Conservation (phyloP, 2,888 invertebrate species). For the Lottia scabra region DNA sequence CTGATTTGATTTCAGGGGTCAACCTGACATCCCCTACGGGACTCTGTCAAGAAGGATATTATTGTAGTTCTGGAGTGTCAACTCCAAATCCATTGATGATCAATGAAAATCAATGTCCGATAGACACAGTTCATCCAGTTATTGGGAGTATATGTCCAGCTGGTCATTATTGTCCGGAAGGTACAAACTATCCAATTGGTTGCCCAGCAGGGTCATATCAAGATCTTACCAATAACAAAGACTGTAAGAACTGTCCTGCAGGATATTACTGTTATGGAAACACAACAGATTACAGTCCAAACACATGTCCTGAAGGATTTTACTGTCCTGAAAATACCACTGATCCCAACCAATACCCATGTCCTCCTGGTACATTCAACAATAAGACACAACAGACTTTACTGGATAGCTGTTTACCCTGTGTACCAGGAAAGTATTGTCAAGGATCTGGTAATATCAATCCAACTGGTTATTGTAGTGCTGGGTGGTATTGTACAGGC, state of each 20-base stretch:
- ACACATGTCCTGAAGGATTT: slow-evolving; percentile 58
- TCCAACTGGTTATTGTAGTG: slow-evolving; percentile 55
- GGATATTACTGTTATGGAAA: slow-evolving; percentile 63
- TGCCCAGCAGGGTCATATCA: slow-evolving; percentile 65
- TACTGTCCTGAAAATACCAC: slow-evolving; percentile 57
- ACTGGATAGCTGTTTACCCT: slow-evolving; percentile 43
- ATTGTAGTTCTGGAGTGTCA: slow-evolving; percentile 57
- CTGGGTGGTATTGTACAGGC: slow-evolving; percentile 61
- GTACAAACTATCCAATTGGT: slow-evolving; percentile 57
- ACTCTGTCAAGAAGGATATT: slow-evolving; percentile 53
- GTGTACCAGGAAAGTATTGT: slow-evolving; percentile 59
- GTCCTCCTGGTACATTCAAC: slow-evolving; percentile 59
- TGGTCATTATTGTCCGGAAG: slow-evolving; percentile 59
- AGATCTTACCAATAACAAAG: slow-evolving; percentile 53
- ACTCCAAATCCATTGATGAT: slow-evolving; percentile 60
- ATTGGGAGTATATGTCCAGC: slow-evolving; percentile 60
- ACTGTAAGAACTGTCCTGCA: slow-evolving; percentile 59
- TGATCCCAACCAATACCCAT: slow-evolving; percentile 45
- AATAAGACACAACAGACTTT: slow-evolving; percentile 45
- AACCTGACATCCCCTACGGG: slow-evolving; percentile 57
- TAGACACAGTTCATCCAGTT: slow-evolving; percentile 58
- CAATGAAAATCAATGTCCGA: slow-evolving; percentile 61
- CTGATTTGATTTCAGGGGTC: slow-evolving; percentile 39
- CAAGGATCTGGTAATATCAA: slow-evolving; percentile 49
- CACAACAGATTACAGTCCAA: slow-evolving; percentile 57